phyloP scores from a whole-genome alignment of 2,113 vertebrate species.

The Ploceus nigricollis region DNA sequence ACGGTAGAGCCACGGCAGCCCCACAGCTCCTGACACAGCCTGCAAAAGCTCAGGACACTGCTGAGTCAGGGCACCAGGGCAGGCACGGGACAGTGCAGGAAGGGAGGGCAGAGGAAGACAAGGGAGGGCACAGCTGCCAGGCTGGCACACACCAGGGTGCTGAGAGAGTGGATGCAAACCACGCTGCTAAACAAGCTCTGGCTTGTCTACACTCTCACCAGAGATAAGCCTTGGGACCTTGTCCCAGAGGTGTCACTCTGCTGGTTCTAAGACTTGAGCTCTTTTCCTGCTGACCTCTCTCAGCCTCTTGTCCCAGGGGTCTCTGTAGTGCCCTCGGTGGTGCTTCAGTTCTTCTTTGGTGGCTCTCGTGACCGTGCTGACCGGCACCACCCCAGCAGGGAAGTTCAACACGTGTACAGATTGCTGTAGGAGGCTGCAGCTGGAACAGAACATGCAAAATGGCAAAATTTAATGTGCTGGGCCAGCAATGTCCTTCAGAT shows the following conservation, averaged over 20 bases:
- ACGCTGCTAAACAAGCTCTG: not conserved
- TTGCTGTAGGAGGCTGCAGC: conserved; percentile 66
- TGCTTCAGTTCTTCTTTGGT: conserved; percentile 81
- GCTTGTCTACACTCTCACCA: not conserved
- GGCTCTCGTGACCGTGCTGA: conserved; percentile 77
- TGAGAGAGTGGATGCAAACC: accelerated
- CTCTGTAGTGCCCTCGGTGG: conserved; percentile 72
- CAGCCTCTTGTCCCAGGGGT: conserved; percentile 76
- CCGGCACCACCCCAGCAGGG: conserved; percentile 82
- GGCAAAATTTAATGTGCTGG: not conserved
- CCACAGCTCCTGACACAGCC: not conserved
- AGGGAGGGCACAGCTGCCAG: not conserved
- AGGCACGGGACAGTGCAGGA: not conserved
- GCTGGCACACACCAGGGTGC: not conserved
- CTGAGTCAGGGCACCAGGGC: not conserved
- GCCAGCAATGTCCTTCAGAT: not conserved
- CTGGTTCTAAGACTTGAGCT: not conserved
- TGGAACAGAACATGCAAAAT: conserved; percentile 26
- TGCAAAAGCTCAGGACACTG: not conserved
- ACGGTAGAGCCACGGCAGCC: not conserved
- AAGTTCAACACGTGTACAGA: conserved; percentile 84
- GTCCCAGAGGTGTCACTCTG: not conserved
- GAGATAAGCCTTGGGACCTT: not conserved
- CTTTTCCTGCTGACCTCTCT: conserved; percentile 69
- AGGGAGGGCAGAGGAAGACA: not conserved